These are phyloP conservation scores for Eurypyga helias DNA, from an alignment of 2,113 vertebrate genomes.

Conservation along the genomic window DNA sequence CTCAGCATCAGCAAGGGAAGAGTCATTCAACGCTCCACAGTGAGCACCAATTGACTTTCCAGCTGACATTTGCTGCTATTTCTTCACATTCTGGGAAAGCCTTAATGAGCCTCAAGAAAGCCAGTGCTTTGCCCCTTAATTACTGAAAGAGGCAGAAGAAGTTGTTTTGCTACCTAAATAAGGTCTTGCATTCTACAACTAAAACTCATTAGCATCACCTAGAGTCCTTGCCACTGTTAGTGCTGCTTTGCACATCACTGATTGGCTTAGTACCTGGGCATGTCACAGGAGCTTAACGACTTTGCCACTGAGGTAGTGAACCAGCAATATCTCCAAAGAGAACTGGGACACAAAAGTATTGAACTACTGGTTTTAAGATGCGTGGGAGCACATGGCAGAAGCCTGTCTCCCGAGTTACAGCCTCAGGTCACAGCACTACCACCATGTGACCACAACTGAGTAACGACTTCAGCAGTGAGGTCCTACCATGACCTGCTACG, in stretches of 20 bases:
- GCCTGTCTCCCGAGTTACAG: not conserved
- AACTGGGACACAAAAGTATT: not conserved
- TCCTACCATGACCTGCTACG: not conserved
- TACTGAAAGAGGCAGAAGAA: not conserved
- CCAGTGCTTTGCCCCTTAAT: not conserved
- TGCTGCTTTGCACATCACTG: not conserved
- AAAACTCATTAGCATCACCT: not conserved
- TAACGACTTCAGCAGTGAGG: not conserved
- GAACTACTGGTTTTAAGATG: not conserved
- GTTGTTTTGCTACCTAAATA: not conserved
- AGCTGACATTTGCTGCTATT: not conserved
- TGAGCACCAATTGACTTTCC: not conserved
- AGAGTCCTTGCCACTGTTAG: not conserved
- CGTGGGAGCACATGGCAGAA: not conserved
- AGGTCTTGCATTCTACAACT: accelerated
- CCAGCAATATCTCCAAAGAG: not conserved
- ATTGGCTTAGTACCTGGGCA: not conserved
- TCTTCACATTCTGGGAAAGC: not conserved
- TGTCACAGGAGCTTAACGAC: not conserved
- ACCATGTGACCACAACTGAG: not conserved
- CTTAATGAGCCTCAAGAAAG: not conserved
- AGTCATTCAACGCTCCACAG: not conserved
- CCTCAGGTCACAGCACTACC: not conserved
- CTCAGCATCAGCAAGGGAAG: not conserved
- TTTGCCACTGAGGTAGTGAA: not conserved